Conservation (phyloP, 2,113 vertebrate genomes). For the Nannobrachium achirus region DNA sequence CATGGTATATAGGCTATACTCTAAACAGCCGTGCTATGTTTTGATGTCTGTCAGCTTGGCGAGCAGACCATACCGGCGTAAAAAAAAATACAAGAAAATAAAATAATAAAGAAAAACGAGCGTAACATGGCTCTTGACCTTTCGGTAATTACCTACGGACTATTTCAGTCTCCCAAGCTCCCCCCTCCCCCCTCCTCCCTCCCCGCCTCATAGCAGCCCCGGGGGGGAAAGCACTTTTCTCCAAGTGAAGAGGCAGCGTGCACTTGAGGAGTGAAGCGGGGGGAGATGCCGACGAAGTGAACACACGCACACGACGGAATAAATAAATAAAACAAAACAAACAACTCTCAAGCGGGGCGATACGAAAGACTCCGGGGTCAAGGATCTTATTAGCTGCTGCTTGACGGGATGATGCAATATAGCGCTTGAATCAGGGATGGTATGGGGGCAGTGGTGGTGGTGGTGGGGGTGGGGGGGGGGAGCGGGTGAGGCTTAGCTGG, state of each 20-base stretch:
- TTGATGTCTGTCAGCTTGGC: constrained; percentile 29
- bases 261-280: constrained; percentile 25
- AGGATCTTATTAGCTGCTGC: constrained; percentile 25
- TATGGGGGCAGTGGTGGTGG: too few species aligned
- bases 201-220: constrained; percentile 3
- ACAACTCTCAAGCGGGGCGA: constrained; percentile 20
- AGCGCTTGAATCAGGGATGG: too few species aligned
- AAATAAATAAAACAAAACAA: too few species aligned
- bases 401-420: constrained; percentile 21
- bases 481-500: not conserved
- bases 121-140: constrained; percentile 61
- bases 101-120: too few species aligned
- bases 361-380: constrained; percentile 20
- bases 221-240: constrained; percentile 39
- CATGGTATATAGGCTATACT: not conserved
- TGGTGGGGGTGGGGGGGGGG: constrained; percentile 4
- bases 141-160: constrained; percentile 63
- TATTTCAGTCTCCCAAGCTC: constrained; percentile 49
- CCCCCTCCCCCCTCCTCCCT: constrained; percentile 13
- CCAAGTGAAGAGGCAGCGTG: not conserved
- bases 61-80: constrained; percentile 39
- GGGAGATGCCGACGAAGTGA: too few species aligned
- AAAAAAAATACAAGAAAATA: constrained; percentile 51
- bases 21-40: constrained; percentile 20
- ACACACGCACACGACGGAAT: too few species aligned